Conservation (phyloP, 2,888 invertebrate genomes). For the Protonemura montana region DNA sequence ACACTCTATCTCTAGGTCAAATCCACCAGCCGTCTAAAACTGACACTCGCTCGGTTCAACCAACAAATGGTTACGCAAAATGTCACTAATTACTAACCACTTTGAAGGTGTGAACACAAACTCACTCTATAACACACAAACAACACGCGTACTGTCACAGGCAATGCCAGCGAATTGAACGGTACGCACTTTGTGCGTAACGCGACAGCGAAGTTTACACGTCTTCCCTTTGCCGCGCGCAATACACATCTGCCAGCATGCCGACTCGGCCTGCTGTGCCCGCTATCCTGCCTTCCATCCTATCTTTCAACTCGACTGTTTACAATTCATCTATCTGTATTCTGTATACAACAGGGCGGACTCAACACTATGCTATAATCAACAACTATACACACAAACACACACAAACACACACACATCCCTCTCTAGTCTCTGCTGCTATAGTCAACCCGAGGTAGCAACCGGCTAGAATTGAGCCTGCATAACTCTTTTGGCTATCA, state of each 20-base stretch:
- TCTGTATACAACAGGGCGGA: constrained; percentile 47
- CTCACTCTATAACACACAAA: not conserved
- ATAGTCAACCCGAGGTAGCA: not conserved
- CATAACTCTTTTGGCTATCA: not conserved
- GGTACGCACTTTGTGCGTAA: constrained; percentile 13
- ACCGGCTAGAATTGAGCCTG: not conserved
- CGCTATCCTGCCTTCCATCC: constrained; percentile 32
- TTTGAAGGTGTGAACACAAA: not conserved
- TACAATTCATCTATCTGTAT: constrained; percentile 50
- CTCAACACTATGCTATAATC: constrained; percentile 46
- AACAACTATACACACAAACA: constrained; percentile 44
- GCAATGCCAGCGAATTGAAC: not conserved
- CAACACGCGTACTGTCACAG: not conserved
- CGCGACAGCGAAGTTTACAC: not conserved
- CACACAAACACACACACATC: constrained; percentile 27
- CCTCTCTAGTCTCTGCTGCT: constrained; percentile 8
- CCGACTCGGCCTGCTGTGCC: not conserved
- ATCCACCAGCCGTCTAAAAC: not conserved
- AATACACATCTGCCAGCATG: constrained; percentile 33
- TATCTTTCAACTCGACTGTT: constrained; percentile 43
- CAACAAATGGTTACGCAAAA: not conserved
- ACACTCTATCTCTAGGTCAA: constrained; percentile 21
- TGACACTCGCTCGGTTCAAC: not conserved
- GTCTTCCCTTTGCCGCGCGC: constrained; percentile 24
- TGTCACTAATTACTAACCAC: not conserved